Conservation (phyloP, 2,797 vertebrate genomes). For the Meda fulgida region DNA sequence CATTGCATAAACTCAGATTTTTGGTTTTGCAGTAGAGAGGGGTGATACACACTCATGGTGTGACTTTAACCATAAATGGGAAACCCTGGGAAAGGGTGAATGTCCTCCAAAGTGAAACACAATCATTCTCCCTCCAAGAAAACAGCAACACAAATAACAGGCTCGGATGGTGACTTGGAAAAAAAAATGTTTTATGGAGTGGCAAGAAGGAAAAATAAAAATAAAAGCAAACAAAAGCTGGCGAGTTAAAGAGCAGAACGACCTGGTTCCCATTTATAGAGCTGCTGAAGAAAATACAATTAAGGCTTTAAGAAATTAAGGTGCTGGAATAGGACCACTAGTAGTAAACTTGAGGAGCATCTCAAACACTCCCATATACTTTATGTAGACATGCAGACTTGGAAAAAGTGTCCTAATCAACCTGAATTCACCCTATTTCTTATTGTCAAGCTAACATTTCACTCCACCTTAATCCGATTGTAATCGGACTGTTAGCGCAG, state of each 20-base stretch:
- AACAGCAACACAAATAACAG: constrained; percentile 38
- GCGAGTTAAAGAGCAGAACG: constrained; percentile 31
- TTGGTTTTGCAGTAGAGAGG: constrained; percentile 17
- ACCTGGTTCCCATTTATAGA: constrained; percentile 59
- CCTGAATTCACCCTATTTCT: background rate
- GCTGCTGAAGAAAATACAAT: constrained; percentile 6
- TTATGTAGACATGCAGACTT: background rate
- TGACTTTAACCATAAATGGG: constrained; percentile 47
- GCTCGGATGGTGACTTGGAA: constrained; percentile 53
- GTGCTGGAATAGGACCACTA: background rate
- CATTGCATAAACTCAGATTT: constrained; percentile 10
- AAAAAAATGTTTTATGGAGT: constrained; percentile 55
- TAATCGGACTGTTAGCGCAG: background rate
- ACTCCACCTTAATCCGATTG: background rate
- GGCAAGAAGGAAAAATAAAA: constrained; percentile 46
- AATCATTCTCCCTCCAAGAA: constrained; percentile 50
- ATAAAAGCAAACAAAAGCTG: constrained; percentile 36
- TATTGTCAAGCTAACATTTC: background rate
- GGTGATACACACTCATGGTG: constrained; percentile 19
- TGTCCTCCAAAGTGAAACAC: constrained; percentile 12
- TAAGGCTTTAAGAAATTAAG: constrained; percentile 13
- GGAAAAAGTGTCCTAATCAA: no score
- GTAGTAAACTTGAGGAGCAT: background rate
- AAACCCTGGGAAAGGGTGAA: constrained; percentile 33
- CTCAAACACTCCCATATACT: background rate